Evolutionary conservation across 2,888 invertebrate species (phyloP).

Genomic region (Campoplex nolae): DNA sequence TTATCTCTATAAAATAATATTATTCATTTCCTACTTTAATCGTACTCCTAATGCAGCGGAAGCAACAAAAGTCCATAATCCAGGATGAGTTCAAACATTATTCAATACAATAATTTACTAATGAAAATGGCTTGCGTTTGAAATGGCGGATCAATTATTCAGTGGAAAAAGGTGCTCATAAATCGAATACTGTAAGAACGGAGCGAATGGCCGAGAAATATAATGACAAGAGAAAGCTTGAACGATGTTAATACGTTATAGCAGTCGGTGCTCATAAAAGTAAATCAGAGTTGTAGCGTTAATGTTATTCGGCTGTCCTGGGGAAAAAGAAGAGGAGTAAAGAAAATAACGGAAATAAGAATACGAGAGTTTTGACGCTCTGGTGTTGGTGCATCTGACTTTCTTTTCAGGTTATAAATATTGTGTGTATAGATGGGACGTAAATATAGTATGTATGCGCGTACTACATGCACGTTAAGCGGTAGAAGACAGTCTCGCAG

Average conservation of each 20-base stretch:
- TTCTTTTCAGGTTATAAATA: neutral
- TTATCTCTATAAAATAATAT: too few relatives aligned
- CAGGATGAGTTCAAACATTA: neutral
- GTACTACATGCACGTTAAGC: neutral
- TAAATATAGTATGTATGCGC: neutral
- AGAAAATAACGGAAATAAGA: slow-evolving; percentile 29
- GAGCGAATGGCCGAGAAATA: neutral
- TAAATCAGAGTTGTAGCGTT: slow-evolving; percentile 10
- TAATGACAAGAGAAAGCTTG: neutral
- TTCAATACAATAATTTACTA: neutral
- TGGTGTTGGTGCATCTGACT: slow-evolving; percentile 14
- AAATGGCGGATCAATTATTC: neutral
- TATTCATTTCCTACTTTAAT: too few relatives aligned
- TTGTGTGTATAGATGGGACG: neutral
- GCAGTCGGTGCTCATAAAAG: slow-evolving; percentile 11
- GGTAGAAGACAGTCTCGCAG: slow-evolving; percentile 16
- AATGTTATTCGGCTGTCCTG: neutral
- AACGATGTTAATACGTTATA: slow-evolving; percentile 14
- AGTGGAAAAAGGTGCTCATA: neutral
- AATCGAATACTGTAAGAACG: neutral
- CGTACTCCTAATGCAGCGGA: neutral
- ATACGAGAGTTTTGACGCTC: neutral
- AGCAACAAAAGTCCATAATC: neutral
- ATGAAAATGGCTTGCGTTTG: neutral
- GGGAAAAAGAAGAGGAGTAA: neutral